Percentiles rank a stretch among this genome's conserved stretches.
Conservation (phyloP, 1,140 invertebrate species). For the Drosophila auraria region DNA sequence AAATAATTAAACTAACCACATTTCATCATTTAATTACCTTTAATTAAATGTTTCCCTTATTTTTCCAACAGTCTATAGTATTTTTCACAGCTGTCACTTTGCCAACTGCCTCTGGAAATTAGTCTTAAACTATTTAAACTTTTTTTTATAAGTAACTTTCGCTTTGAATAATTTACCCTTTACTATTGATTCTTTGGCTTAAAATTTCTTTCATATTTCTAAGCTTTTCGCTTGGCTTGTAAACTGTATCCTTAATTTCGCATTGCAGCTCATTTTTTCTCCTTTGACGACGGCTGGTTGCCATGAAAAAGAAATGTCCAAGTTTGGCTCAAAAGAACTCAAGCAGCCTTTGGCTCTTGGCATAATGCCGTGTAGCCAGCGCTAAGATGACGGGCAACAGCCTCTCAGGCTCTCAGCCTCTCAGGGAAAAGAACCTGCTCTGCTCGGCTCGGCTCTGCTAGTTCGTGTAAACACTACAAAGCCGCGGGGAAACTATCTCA, state of each 20-base stretch:
- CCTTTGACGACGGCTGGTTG: constrained; percentile 8
- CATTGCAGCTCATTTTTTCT: background rate
- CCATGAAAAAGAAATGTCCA: constrained; percentile 26
- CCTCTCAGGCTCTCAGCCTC: constrained; percentile 9
- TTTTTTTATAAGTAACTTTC: background rate
- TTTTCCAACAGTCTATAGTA: background rate
- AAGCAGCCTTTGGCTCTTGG: constrained; percentile 9
- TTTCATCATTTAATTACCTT: background rate
- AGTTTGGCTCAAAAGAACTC: constrained; percentile 12
- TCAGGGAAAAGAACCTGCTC: constrained; percentile 9
- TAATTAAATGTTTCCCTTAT: background rate
- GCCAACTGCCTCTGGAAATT: background rate
- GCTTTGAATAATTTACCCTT: constrained; percentile 9
- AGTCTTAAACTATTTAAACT: background rate
- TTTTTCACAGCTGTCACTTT: background rate
- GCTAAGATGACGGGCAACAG: constrained; percentile 52
- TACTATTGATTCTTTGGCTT: constrained; percentile 6
- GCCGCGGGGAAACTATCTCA: constrained; percentile 40
- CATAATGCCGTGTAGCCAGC: constrained; percentile 28
- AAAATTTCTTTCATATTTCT: constrained; percentile 4
- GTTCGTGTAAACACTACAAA: constrained; percentile 45
- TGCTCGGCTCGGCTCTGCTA: background rate
- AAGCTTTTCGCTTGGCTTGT: background rate
- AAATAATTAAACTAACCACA: background rate
- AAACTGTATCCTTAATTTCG: background rate